Conservation (phyloP, 2,888 invertebrate genomes). For the Achlya flavicornis region DNA sequence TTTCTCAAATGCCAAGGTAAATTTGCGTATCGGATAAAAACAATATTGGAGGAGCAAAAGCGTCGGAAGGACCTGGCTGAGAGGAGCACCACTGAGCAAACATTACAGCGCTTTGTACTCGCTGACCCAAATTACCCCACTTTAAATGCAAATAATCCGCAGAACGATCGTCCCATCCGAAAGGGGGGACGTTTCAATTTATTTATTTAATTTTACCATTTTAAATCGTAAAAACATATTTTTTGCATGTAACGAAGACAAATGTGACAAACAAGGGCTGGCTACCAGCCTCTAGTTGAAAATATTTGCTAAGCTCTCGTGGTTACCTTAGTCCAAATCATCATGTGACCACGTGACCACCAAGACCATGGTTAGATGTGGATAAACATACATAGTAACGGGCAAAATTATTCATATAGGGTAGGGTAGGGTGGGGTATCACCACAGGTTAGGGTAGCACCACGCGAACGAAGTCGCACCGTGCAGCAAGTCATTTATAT, state of each 20-base stretch:
- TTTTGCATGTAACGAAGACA: not conserved
- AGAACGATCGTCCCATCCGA: conserved; percentile 42
- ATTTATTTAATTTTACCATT: not conserved
- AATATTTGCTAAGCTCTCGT: no score
- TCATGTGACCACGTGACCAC: no score
- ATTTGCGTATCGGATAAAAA: conserved; percentile 17
- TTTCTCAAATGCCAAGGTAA: not conserved
- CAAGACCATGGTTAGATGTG: no score
- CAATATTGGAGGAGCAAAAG: conserved; percentile 28
- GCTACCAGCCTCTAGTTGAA: no score
- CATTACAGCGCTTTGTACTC: conserved; percentile 46
- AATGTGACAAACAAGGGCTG: no score
- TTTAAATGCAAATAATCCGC: conserved; percentile 75
- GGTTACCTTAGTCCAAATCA: no score
- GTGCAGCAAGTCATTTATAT: no score
- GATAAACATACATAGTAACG: no score
- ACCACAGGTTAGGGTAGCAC: no score
- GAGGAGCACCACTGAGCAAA: conserved; percentile 35
- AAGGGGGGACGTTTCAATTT: conserved; percentile 20
- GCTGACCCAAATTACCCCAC: conserved; percentile 67
- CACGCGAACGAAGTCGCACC: no score
- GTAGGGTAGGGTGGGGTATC: no score
- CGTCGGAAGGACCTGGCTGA: conserved; percentile 30
- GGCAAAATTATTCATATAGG: no score
- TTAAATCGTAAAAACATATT: not conserved